Conservation (phyloP, 2,113 vertebrate genomes). For the Halcyon senegalensis region DNA sequence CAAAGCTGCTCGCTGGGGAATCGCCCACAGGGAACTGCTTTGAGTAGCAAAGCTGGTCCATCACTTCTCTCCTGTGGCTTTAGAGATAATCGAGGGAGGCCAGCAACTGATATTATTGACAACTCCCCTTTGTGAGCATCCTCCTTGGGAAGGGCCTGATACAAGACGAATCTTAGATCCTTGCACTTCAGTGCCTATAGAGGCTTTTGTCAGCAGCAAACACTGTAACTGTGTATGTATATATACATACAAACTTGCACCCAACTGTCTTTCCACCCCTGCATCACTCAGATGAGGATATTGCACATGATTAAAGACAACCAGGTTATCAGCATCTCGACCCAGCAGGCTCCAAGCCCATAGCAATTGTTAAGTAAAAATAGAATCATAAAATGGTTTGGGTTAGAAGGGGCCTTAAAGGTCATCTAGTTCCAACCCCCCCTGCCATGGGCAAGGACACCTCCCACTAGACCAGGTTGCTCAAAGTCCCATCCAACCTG, state of each 20-base stretch:
- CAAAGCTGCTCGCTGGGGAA: conserved; percentile 5
- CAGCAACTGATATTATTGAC: background rate
- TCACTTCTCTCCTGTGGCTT: background rate
- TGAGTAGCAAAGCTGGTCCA: conserved; percentile 23
- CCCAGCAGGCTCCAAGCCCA: background rate
- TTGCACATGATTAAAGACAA: background rate
- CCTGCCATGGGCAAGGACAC: too few species aligned
- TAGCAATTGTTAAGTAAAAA: background rate
- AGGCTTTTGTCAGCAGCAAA: background rate
- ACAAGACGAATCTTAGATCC: background rate
- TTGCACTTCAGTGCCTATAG: background rate
- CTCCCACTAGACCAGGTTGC: too few species aligned
- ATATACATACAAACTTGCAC: background rate
- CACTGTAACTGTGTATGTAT: background rate
- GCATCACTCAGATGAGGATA: background rate
- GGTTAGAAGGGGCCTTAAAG: too few species aligned
- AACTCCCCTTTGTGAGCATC: background rate
- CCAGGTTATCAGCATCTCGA: background rate
- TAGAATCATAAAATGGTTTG: too few species aligned
- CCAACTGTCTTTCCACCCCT: background rate
- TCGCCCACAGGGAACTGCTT: conserved; percentile 35
- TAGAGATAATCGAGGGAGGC: background rate
- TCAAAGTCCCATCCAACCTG: too few species aligned
- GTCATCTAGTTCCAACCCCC: too few species aligned
- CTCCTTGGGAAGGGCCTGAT: background rate